Conservation (phyloP, 1,140 invertebrate genomes). For the Whitmania pigra region DNA sequence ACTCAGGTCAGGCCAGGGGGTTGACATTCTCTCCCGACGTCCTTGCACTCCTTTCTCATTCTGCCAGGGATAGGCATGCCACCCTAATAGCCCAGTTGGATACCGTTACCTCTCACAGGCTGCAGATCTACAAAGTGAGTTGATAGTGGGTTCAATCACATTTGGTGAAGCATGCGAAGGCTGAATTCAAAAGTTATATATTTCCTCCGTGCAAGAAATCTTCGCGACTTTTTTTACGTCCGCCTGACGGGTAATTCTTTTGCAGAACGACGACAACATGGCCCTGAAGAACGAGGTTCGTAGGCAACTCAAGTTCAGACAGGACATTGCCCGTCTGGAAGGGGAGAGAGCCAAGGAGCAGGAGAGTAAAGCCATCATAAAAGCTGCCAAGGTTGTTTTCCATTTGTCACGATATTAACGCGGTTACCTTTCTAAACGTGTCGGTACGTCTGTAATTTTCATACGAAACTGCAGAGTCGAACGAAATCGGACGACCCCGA, state of each 20-base stretch:
- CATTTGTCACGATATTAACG: not conserved
- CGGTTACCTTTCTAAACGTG: no score
- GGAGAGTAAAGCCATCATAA: conserved; percentile 75
- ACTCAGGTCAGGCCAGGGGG: conserved; percentile 45
- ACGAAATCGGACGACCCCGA: conserved; percentile 7
- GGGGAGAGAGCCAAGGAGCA: conserved; percentile 84
- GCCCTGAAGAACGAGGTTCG: conserved; percentile 81
- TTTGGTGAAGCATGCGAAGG: not conserved
- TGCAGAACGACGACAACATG: conserved; percentile 67
- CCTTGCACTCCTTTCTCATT: conserved; percentile 79
- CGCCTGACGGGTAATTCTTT: not conserved
- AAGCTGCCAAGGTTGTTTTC: conserved; percentile 69
- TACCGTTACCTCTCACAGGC: conserved; percentile 81
- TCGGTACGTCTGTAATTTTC: not conserved
- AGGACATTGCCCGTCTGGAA: conserved; percentile 85
- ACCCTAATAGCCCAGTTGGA: conserved; percentile 82
- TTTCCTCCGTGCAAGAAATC: no score
- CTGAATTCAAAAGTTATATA: not conserved
- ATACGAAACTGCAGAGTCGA: not conserved
- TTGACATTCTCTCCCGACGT: conserved; percentile 69
- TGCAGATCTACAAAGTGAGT: conserved; percentile 64
- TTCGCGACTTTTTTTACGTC: no score
- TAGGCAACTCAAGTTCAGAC: conserved; percentile 81
- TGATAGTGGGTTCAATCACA: no score
- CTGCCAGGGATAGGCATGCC: conserved; percentile 82